phyloP scores from a whole-genome alignment of 2,888 invertebrate species.

The Drosophila helvetica region DNA sequence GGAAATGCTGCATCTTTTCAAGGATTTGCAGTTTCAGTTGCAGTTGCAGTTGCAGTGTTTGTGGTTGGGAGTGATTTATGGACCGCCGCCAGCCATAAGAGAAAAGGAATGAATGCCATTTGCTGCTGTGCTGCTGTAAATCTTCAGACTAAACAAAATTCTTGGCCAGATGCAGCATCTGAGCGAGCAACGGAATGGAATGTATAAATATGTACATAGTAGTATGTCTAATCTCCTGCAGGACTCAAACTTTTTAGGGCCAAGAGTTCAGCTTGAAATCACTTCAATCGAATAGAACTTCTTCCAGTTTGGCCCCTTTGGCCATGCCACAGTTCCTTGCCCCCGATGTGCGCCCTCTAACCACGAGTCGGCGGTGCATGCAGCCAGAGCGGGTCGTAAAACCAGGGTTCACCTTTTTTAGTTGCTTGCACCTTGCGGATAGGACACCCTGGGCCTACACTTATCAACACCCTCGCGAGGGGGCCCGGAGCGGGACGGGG shows the following conservation, averaged over 20 bases:
- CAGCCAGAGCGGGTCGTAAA: slow-evolving; percentile 59
- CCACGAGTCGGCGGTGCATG: slow-evolving; percentile 53
- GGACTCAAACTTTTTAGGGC: too few relatives aligned
- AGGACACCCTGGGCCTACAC: slow-evolving; percentile 46
- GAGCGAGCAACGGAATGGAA: too few relatives aligned
- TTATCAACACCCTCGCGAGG: slow-evolving; percentile 37
- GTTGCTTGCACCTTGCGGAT: slow-evolving; percentile 70
- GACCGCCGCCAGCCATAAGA: background rate
- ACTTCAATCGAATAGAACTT: too few relatives aligned
- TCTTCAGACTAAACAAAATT: slow-evolving; percentile 23
- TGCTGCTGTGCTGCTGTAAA: background rate
- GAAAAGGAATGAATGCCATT: slow-evolving; percentile 9
- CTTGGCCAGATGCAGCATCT: slow-evolving; percentile 12
- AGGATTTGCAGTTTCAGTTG: slow-evolving; percentile 7
- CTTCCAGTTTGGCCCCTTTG: background rate
- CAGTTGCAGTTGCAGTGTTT: slow-evolving; percentile 24
- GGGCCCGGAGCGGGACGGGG: background rate
- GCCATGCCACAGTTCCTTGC: background rate
- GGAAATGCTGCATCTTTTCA: slow-evolving; percentile 21
- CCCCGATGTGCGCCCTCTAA: background rate
- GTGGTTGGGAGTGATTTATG: slow-evolving; percentile 42
- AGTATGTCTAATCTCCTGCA: too few relatives aligned
- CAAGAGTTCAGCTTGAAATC: too few relatives aligned
- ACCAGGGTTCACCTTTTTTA: slow-evolving; percentile 64
- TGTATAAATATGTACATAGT: too few relatives aligned